A percentile compares a stretch with the other conserved stretches of the same genome.
Evolutionary conservation across 2,113 vertebrate species (phyloP).

Genomic region (Burhinus oedicnemus): DNA sequence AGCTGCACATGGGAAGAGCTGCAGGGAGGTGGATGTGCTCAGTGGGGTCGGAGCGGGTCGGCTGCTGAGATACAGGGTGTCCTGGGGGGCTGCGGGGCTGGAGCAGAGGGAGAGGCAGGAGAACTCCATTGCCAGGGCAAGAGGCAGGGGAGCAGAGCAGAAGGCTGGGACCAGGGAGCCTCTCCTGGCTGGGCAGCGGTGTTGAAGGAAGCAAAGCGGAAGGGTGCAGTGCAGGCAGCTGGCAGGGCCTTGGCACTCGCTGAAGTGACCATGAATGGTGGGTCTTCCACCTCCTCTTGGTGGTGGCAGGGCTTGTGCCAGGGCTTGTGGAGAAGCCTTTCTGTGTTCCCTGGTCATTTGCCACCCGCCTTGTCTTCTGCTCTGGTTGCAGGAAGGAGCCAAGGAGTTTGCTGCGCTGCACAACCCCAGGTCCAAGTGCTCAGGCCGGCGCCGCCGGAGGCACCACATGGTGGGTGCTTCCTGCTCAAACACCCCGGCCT

Average conservation of each 20-base stretch:
- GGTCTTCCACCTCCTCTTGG: neutral
- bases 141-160: neutral
- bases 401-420: slow-evolving; percentile 95
- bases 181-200: fast-evolving
- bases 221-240: too few relatives aligned
- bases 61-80: fast-evolving
- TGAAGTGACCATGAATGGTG: fast-evolving
- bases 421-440: slow-evolving; percentile 88
- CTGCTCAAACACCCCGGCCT: slow-evolving; percentile 77
- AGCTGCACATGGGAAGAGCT: neutral
- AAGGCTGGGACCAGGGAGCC: neutral
- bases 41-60: neutral
- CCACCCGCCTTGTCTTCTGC: neutral
- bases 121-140: neutral
- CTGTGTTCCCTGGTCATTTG: neutral
- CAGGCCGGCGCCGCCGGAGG: slow-evolving; percentile 81
- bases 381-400: slow-evolving; percentile 89
- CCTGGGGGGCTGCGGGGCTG: neutral
- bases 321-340: neutral
- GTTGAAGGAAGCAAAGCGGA: neutral
- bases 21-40: too few relatives aligned
- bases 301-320: neutral
- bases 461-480: slow-evolving; percentile 80
- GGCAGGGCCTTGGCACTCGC: neutral
- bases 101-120: too few relatives aligned